Percentiles rank a stretch among this genome's conserved stretches.
Evolutionary conservation across 2,888 invertebrate species (phyloP).

Genomic region (Tetrapedia diversipes): DNA sequence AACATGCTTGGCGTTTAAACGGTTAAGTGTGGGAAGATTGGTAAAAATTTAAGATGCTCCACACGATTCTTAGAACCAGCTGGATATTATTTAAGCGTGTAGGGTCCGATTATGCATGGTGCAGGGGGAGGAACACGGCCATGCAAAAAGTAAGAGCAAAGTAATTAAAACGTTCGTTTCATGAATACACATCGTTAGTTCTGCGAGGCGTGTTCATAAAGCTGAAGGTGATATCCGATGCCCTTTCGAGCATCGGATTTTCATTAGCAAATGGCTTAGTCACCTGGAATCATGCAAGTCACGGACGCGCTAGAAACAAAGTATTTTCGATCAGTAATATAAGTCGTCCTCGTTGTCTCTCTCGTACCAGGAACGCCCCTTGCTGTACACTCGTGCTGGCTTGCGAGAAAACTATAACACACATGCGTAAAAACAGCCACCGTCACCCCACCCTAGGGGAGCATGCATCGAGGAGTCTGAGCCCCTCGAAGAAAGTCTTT

Average conservation of each 20-base stretch:
- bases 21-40: no score
- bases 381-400: slow-evolving; percentile 73
- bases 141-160: slow-evolving; percentile 36
- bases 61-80: background rate
- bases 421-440: slow-evolving; percentile 79
- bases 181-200: slow-evolving; percentile 47
- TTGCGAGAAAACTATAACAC: slow-evolving; percentile 80
- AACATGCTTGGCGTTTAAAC: no score
- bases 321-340: slow-evolving; percentile 80
- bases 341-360: slow-evolving; percentile 79
- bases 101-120: background rate
- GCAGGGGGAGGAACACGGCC: background rate
- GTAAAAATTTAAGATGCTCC: background rate
- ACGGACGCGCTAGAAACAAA: slow-evolving; percentile 76
- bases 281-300: slow-evolving; percentile 81
- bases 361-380: slow-evolving; percentile 73
- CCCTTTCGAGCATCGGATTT: slow-evolving; percentile 62
- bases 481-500: slow-evolving; percentile 29
- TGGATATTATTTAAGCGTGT: slow-evolving; percentile 2
- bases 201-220: slow-evolving; percentile 70
- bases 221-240: slow-evolving; percentile 64
- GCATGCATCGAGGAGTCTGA: slow-evolving; percentile 68
- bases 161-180: slow-evolving; percentile 38
- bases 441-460: slow-evolving; percentile 73
- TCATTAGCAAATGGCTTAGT: slow-evolving; percentile 72